Percentiles rank a stretch among this genome's conserved stretches.
Evolutionary conservation across 1,140 invertebrate species (phyloP).

Genomic region (Caenorhabditis elegans): DNA sequence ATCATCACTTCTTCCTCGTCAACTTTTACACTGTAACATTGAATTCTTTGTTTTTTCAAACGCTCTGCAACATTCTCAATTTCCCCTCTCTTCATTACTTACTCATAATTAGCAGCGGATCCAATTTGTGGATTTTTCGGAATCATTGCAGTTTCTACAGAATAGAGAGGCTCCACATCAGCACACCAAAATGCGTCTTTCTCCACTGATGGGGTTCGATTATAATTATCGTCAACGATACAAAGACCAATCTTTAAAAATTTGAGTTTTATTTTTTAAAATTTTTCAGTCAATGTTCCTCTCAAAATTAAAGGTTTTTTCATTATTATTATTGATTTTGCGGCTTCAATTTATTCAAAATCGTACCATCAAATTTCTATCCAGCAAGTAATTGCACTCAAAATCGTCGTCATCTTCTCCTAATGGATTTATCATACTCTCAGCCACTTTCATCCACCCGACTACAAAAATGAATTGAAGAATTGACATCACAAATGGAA

Average conservation of each 20-base stretch:
- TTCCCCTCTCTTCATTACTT: background rate
- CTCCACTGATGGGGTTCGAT: constrained; percentile 1
- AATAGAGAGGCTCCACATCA: constrained; percentile 24
- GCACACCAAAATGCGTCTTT: constrained; percentile 24
- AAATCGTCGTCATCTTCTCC: constrained; percentile 58
- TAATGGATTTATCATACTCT: constrained; percentile 51
- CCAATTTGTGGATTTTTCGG: constrained; percentile 39
- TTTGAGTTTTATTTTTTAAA: background rate
- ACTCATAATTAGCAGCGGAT: constrained; percentile 37
- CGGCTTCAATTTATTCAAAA: background rate
- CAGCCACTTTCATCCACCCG: constrained; percentile 49
- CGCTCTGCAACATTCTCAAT: too few species aligned
- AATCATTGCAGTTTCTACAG: constrained; percentile 22
- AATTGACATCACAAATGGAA: constrained; percentile 46
- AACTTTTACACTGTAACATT: too few species aligned
- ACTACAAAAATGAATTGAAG: constrained; percentile 41
- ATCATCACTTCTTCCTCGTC: constrained; percentile 36
- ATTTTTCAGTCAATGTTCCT: too few species aligned
- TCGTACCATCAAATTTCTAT: constrained; percentile 70
- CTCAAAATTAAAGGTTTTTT: too few species aligned
- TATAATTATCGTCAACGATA: constrained; percentile 34
- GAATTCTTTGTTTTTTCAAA: too few species aligned
- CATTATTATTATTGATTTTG: too few species aligned
- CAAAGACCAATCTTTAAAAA: constrained; percentile 8
- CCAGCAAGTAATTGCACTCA: constrained; percentile 59